Percentiles rank a stretch among this genome's conserved stretches.
phyloP scores from a whole-genome alignment of 2,113 vertebrate genomes.

The Anseranas semipalmata region DNA sequence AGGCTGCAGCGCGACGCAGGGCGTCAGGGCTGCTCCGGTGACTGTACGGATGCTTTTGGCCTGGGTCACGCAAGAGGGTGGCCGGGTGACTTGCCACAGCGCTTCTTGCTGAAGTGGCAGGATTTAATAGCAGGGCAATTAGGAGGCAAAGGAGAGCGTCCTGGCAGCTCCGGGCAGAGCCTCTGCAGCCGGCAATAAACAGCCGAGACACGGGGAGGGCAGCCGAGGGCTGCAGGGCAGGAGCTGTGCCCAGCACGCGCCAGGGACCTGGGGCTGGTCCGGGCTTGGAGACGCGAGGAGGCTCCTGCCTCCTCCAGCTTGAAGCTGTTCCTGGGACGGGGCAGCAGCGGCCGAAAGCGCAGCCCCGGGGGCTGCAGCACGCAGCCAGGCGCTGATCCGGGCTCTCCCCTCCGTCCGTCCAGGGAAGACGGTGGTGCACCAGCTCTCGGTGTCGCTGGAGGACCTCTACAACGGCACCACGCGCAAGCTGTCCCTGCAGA shows the following conservation, averaged over 20 bases:
- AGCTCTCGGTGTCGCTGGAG: slow-evolving; percentile 59
- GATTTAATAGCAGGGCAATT: too few species aligned
- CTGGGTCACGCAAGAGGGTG: background rate
- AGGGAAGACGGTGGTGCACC: slow-evolving; percentile 71
- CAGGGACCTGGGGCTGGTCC: accelerated
- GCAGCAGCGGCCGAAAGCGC: background rate
- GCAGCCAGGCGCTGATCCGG: accelerated
- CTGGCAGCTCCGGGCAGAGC: background rate
- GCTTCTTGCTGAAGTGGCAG: slow-evolving; percentile 27
- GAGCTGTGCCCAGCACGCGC: background rate
- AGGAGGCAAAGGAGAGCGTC: background rate
- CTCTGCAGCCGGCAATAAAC: background rate
- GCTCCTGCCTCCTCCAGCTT: too few species aligned
- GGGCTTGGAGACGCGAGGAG: background rate
- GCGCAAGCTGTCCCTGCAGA: slow-evolving; percentile 72
- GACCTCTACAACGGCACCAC: slow-evolving; percentile 73
- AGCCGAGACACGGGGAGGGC: background rate
- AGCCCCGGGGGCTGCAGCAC: background rate
- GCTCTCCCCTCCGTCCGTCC: accelerated
- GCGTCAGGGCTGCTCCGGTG: background rate
- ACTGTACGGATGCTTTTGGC: background rate
- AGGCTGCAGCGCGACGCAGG: background rate
- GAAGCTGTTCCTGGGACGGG: background rate
- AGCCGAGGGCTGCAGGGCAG: background rate
- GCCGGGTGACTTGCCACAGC: background rate